A percentile compares a stretch with the other conserved stretches of the same genome.
These are phyloP conservation scores for Apocheima hispidaria DNA, from an alignment of 2,888 invertebrate genomes.

Conservation along the genomic window DNA sequence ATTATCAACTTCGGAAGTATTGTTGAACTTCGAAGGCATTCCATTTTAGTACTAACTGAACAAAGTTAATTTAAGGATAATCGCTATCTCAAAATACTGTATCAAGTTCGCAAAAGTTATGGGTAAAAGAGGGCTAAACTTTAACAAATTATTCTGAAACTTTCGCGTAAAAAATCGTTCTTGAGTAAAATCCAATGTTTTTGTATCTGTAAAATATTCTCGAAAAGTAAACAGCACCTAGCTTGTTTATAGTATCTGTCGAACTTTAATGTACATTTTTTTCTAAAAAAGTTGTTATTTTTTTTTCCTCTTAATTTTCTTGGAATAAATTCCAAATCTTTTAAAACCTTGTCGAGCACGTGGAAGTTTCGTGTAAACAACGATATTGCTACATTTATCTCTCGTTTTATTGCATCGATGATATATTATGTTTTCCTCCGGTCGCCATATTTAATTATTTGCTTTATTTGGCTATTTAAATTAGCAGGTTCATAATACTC, in stretches of 20 bases:
- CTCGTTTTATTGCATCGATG: too few relatives aligned
- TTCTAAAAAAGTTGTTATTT: background rate
- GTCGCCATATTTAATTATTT: too few relatives aligned
- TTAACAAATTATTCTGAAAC: constrained; percentile 24
- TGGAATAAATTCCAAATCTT: background rate
- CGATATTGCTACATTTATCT: too few relatives aligned
- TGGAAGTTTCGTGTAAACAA: too few relatives aligned
- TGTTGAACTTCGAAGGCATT: background rate
- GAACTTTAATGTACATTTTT: background rate
- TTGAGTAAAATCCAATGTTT: constrained; percentile 28
- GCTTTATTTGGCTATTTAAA: too few relatives aligned
- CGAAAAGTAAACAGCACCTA: constrained; percentile 3
- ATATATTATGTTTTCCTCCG: too few relatives aligned
- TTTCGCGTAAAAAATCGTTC: constrained; percentile 13
- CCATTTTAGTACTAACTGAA: background rate
- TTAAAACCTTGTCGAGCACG: too few relatives aligned
- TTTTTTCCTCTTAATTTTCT: background rate
- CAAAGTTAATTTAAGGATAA: constrained; percentile 25
- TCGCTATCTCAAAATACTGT: constrained; percentile 8
- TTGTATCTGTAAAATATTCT: background rate
- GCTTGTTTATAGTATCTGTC: background rate
- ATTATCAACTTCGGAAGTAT: background rate
- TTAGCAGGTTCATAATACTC: too few relatives aligned
- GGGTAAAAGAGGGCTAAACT: constrained; percentile 22
- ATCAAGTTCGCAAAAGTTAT: constrained; percentile 11